phyloP scores from a whole-genome alignment of 1,140 invertebrate species.

The Macrocentrus cingulum region DNA sequence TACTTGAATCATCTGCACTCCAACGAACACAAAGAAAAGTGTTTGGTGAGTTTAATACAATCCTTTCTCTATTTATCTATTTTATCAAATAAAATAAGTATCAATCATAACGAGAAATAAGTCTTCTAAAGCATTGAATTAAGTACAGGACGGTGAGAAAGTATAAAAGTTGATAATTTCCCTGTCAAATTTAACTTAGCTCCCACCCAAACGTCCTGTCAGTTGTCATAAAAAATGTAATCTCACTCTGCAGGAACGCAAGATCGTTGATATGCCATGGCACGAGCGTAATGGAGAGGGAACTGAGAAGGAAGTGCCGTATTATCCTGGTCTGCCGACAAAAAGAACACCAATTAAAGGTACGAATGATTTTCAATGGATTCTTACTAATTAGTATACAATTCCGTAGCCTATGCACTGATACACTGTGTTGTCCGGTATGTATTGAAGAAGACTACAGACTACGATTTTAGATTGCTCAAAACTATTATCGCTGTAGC shows the following conservation, averaged over 20 bases:
- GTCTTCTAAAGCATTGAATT: not conserved
- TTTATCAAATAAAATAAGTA: not conserved
- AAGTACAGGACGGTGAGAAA: conserved; percentile 4
- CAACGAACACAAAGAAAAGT: conserved; percentile 70
- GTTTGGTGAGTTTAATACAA: conserved; percentile 55
- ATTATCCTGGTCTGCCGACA: conserved; percentile 67
- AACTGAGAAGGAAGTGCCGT: conserved; percentile 67
- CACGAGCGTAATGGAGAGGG: conserved; percentile 63
- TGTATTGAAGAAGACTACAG: conserved; percentile 54
- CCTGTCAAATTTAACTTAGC: not conserved
- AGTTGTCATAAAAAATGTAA: conserved; percentile 22
- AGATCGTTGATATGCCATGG: conserved; percentile 76
- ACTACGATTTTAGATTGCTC: not conserved
- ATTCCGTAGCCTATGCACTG: conserved; percentile 59
- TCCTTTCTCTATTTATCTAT: not conserved
- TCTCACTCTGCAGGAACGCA: conserved; percentile 61
- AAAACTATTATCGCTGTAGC: conserved; percentile 1
- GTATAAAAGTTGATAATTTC: not conserved
- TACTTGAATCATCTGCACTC: conserved; percentile 81
- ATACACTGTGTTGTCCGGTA: conserved; percentile 55
- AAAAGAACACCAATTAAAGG: conserved; percentile 81
- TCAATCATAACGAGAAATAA: too few relatives aligned
- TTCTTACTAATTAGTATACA: conserved; percentile 56
- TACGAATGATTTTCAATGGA: conserved; percentile 52
- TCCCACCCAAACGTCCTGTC: not conserved